Percentiles rank a stretch among this genome's conserved stretches.
Evolutionary conservation across 1,140 invertebrate genomes (phyloP).

Genomic region (Galleria mellonella): DNA sequence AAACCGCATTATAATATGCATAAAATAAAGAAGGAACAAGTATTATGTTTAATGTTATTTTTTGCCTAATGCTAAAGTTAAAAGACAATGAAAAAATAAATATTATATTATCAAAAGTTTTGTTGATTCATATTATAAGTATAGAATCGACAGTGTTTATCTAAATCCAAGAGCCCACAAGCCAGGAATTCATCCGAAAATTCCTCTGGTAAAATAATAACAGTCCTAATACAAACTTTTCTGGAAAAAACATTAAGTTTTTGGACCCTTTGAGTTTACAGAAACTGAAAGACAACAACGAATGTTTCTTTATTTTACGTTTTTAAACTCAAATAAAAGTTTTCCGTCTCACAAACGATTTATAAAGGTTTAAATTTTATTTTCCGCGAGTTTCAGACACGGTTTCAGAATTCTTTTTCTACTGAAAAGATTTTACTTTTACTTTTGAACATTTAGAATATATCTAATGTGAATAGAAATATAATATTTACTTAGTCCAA

Average conservation of each 20-base stretch:
- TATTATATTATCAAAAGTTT: too few relatives aligned
- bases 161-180: constrained; percentile 6
- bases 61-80: too few relatives aligned
- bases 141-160: background rate
- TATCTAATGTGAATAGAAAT: too few relatives aligned
- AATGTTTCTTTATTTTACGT: constrained; percentile 22
- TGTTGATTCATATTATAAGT: background rate
- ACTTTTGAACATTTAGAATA: background rate
- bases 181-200: constrained; percentile 8
- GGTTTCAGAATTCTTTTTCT: constrained; percentile 1
- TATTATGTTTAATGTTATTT: too few relatives aligned
- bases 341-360: constrained; percentile 6
- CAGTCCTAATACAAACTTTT: constrained; percentile 37
- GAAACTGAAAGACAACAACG: constrained; percentile 28
- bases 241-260: constrained; percentile 27
- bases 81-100: too few relatives aligned
- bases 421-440: background rate
- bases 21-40: too few relatives aligned
- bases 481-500: too few relatives aligned
- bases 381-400: background rate
- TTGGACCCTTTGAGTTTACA: constrained; percentile 19
- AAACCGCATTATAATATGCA: too few relatives aligned
- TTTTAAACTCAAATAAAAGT: constrained; percentile 24
- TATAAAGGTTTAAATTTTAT: background rate
- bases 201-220: constrained; percentile 23